Evolutionary conservation across 1,140 invertebrate species (phyloP).

Genomic region (Formica exsecta): DNA sequence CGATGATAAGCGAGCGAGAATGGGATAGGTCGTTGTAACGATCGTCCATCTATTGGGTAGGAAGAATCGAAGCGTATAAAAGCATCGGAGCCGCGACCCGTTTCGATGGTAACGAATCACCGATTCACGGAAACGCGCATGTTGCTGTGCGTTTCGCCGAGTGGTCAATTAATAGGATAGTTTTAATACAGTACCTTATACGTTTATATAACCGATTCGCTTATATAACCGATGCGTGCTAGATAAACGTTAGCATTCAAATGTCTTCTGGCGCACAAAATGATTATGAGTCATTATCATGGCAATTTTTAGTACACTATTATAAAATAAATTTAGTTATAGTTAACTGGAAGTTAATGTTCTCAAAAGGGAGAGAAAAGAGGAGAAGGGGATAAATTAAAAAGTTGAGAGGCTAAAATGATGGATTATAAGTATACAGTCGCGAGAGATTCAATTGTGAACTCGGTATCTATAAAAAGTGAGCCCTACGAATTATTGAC

Average conservation of each 20-base stretch:
- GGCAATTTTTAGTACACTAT: background rate
- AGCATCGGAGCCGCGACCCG: conserved; percentile 14
- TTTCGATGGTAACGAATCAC: conserved; percentile 44
- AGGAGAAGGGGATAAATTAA: background rate
- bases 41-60: background rate
- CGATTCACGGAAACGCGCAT: background rate
- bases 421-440: background rate
- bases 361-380: background rate
- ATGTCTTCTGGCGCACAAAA: background rate
- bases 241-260: background rate
- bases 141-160: background rate
- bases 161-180: conserved; percentile 12
- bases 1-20: background rate
- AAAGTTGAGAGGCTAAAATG: background rate
- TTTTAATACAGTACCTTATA: background rate
- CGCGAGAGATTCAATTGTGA: conserved; percentile 9
- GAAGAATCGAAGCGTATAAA: conserved; percentile 25
- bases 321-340: conserved; percentile 21
- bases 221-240: background rate
- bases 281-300: background rate
- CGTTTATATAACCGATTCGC: background rate
- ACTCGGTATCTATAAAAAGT: background rate
- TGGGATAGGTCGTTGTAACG: conserved; percentile 19
- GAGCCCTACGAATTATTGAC: conserved; percentile 16
- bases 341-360: conserved; percentile 4